Conservation (phyloP, 2,113 vertebrate genomes). For the Arothron firmamentum region DNA sequence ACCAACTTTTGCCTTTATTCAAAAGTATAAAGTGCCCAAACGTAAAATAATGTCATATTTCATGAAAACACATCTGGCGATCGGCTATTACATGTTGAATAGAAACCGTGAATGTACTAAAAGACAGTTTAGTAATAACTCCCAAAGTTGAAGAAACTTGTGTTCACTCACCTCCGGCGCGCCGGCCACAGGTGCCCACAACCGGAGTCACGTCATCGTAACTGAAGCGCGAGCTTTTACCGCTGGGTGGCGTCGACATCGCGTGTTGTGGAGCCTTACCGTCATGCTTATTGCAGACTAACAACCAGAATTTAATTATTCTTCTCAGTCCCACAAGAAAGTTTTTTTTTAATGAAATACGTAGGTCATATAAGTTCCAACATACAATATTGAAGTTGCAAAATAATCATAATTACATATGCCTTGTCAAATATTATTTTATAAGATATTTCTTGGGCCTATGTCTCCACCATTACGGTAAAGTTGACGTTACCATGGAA, state of each 20-base stretch:
- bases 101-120: no score
- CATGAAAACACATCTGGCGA: background rate
- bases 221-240: background rate
- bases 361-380: no score
- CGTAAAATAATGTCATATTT: background rate
- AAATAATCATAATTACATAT: no score
- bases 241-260: conserved; percentile 38
- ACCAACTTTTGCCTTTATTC: background rate
- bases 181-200: conserved; percentile 27
- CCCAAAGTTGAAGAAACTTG: conserved; percentile 6
- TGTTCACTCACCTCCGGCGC: conserved; percentile 35
- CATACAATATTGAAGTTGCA: no score
- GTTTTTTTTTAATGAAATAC: no score
- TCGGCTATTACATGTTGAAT: background rate
- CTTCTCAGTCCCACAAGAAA: no score
- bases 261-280: conserved; percentile 17
- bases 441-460: background rate
- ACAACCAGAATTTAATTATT: no score
- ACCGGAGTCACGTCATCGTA: conserved; percentile 18
- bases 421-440: background rate
- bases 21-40: background rate
- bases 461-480: conserved; percentile 29
- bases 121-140: background rate
- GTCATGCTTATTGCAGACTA: conserved; percentile 24
- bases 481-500: conserved; percentile 65